Base-by-base conservation (phyloP, 2,113 vertebrate species). In the Clarias gariepinus region DNA sequence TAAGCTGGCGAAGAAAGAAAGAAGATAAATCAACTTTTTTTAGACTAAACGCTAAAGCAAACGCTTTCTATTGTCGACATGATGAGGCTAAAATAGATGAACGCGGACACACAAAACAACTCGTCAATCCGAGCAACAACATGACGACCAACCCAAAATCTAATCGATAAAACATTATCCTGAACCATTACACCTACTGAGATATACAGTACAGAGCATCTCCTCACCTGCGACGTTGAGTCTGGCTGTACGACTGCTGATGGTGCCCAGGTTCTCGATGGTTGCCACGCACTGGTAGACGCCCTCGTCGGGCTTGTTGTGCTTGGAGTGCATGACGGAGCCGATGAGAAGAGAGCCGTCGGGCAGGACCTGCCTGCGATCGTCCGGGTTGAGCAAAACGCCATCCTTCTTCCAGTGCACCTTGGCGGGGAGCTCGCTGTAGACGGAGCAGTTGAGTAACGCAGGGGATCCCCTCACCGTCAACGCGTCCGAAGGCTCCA, bases 401-500 rank as follows among this genome's bases (percentile, higher is more conserved):
- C 98, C 98, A 1, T 99, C 98, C 87, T 99, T 99, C 78, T 95
- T 99, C 98, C 98, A 99, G 88, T 98, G 96, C 3, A 99, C 95
- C 63, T 95, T 95, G 1, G 95, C 95, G 2, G 95, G 84, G 6
- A 91, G 90, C 23, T 97, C 96, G 61, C 96, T 96, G 80, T 95
- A 93, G 1, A 95, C 96, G 0, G 98, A 98, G 91, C 98, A 99
- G 94, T 99, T 99, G 90, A 99, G 94, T 63, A 96, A 6, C 3
- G 95, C 96, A 0, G 96, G 91, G 9, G 94, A 95, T 0, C 97
- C 97, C 0, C 97, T 95, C 13, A 95, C 85, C 0, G 96, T 94
- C 89, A 99, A 91, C 0, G 94, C 91, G 63, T 99, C 97, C 90
- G 87, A 86, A 1, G 98, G 98, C 92, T 99, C 98, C 93, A 94